These are phyloP conservation scores for Campylomormyrus tamandua DNA, from an alignment of 2,113 vertebrate genomes.

Conservation along the genomic window DNA sequence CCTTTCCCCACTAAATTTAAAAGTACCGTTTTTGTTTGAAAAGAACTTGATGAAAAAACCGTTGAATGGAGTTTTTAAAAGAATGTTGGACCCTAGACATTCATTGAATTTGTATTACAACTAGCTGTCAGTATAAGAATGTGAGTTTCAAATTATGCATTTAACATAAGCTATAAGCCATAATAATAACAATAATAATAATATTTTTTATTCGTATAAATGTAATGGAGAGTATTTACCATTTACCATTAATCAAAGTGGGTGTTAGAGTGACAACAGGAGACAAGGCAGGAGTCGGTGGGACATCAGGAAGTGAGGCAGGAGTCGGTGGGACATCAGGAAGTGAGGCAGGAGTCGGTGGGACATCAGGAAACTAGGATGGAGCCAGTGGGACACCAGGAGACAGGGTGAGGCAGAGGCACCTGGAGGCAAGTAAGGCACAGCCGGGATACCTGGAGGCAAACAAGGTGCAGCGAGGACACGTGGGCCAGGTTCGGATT, in stretches of 20 bases:
- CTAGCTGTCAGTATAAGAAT: not conserved
- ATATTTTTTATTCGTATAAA: not conserved
- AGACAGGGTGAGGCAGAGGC: not conserved
- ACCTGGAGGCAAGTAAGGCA: too few relatives aligned
- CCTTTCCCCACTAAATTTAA: constrained; percentile 10
- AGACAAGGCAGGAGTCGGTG: too few relatives aligned
- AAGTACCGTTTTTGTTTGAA: not conserved
- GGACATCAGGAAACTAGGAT: not conserved
- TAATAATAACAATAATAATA: not conserved
- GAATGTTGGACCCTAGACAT: not conserved
- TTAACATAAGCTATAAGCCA: not conserved
- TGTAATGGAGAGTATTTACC: not conserved
- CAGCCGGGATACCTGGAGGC: not conserved
- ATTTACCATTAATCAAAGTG: not conserved
- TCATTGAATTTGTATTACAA: constrained; percentile 14
- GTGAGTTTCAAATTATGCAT: not conserved
- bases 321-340: too few relatives aligned
- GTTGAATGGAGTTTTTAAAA: constrained; percentile 16
- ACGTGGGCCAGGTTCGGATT: not conserved
- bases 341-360: too few relatives aligned
- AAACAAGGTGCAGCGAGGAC: not conserved
- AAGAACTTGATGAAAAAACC: constrained; percentile 15
- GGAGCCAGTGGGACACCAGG: not conserved
- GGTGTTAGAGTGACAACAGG: too few relatives aligned
- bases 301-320: too few relatives aligned